phyloP scores from a whole-genome alignment of 2,113 vertebrate genomes.

The Rhea americana region DNA sequence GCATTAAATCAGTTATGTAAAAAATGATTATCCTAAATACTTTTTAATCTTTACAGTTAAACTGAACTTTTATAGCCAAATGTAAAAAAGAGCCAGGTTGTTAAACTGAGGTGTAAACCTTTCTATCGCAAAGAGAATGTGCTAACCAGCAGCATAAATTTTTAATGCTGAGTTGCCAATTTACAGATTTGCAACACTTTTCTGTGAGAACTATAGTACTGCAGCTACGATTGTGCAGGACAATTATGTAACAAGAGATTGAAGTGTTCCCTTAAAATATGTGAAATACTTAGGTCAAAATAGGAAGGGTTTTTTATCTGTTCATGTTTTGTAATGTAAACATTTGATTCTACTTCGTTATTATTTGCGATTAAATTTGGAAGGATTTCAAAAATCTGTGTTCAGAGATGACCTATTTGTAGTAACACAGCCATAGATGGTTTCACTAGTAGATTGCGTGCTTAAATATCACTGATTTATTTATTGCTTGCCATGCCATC shows the following conservation, averaged over 20 bases:
- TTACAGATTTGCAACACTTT: background rate
- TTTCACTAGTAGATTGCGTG: background rate
- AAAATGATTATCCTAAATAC: background rate
- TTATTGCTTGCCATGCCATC: background rate
- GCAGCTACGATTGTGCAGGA: background rate
- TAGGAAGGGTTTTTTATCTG: background rate
- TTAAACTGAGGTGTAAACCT: background rate
- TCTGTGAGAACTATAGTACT: background rate
- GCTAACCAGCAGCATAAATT: background rate
- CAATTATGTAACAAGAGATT: conserved; percentile 18
- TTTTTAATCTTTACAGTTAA: background rate
- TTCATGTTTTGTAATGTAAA: background rate
- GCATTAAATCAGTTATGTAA: background rate
- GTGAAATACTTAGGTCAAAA: background rate
- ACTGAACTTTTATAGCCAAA: background rate
- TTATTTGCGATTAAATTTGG: background rate
- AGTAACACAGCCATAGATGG: background rate
- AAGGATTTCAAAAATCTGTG: background rate
- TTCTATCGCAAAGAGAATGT: accelerated
- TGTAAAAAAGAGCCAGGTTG: background rate
- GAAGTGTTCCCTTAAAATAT: background rate
- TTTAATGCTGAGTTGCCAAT: accelerated
- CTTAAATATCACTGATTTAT: background rate
- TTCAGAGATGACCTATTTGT: conserved; percentile 43
- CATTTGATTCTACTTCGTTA: background rate